Conservation (phyloP, 2,797 vertebrate genomes). For the Sciurus carolinensis region DNA sequence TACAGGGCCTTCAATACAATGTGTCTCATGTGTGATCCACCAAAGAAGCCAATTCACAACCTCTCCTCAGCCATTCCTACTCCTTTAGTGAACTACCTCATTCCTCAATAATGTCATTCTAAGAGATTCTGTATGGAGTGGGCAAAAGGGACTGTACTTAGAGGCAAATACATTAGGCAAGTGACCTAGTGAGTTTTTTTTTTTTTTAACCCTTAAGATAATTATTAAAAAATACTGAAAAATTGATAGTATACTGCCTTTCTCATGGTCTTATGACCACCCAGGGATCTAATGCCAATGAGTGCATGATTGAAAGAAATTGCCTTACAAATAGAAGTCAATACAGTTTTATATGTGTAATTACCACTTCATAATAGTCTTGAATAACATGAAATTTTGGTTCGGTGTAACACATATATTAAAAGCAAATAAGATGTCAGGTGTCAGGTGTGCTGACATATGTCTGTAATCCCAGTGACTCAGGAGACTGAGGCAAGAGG, state of each 20-base stretch:
- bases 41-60: not conserved
- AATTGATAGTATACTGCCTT: not conserved
- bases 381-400: not conserved
- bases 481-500: no score
- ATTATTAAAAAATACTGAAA: not conserved
- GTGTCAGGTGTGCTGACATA: no score
- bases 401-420: not conserved
- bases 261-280: not conserved
- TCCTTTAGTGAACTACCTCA: accelerated
- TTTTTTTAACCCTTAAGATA: not conserved
- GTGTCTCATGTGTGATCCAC: not conserved
- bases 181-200: not conserved
- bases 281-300: no score
- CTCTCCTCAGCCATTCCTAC: accelerated
- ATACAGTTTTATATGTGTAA: not conserved
- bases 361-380: not conserved
- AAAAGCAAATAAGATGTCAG: not conserved
- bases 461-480: no score
- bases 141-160: not conserved
- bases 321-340: not conserved
- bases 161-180: not conserved
- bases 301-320: not conserved
- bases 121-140: accelerated
- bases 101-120: not conserved
- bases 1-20: not conserved